Conservation (phyloP, 2,113 vertebrate species). For the Pseudorectes ferrugineus region DNA sequence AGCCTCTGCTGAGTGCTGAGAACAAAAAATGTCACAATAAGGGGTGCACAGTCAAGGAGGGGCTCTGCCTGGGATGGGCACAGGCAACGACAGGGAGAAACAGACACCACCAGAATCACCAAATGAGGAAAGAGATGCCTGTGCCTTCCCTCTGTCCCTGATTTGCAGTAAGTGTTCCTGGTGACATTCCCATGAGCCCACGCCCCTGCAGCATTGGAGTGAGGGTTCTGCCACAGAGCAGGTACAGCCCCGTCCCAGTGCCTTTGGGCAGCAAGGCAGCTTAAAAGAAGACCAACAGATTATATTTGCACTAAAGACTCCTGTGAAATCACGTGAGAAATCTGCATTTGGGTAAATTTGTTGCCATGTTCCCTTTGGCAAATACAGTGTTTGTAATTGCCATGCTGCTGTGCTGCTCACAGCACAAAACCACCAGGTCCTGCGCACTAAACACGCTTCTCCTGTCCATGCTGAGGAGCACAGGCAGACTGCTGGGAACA, state of each 20-base stretch:
- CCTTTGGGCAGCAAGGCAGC: background rate
- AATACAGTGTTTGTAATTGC: background rate
- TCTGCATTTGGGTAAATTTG: background rate
- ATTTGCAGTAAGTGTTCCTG: background rate
- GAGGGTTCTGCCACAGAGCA: background rate
- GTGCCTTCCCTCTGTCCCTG: background rate
- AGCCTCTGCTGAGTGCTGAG: background rate
- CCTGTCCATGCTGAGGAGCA: background rate
- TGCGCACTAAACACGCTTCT: background rate
- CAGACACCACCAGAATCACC: background rate
- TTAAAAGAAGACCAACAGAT: background rate
- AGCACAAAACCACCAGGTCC: background rate
- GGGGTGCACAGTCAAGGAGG: background rate
- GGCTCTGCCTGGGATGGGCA: background rate
- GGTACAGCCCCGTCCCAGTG: background rate
- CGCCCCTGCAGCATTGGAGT: fast-evolving
- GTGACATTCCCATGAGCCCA: background rate
- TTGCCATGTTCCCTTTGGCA: background rate
- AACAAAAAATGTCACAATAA: background rate
- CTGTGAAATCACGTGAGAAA: background rate
- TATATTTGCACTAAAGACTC: background rate
- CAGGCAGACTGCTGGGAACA: background rate
- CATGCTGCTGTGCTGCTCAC: background rate
- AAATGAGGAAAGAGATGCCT: background rate
- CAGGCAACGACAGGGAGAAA: background rate